phyloP scores from a whole-genome alignment of 2,797 vertebrate genomes.

The Channa striata region DNA sequence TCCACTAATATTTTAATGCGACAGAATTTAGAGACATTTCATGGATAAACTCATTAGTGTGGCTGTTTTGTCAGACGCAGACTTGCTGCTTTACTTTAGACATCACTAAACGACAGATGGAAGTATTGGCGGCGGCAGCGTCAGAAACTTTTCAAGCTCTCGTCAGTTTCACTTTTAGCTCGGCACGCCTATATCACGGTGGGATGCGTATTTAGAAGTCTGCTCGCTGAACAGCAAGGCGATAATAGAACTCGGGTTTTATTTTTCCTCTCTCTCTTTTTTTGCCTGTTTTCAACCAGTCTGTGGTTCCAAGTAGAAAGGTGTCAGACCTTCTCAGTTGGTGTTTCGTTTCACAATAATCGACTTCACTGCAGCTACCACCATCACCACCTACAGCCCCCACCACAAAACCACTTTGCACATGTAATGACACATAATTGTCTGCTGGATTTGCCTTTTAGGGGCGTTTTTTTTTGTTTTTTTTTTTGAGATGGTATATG shows the following conservation, averaged over 20 bases:
- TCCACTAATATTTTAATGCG: no score
- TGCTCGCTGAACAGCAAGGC: constrained; percentile 27
- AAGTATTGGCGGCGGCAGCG: constrained; percentile 21
- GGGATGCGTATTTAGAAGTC: constrained; percentile 19
- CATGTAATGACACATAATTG: constrained; percentile 73
- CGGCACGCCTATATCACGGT: constrained; percentile 22
- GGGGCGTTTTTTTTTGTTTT: constrained; percentile 62
- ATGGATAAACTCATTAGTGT: no score
- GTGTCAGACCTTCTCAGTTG: constrained; percentile 58
- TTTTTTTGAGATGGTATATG: constrained; percentile 65
- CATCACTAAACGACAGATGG: constrained; percentile 44
- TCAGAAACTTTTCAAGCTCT: constrained; percentile 47
- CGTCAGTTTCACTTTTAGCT: constrained; percentile 40
- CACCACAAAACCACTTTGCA: constrained; percentile 67
- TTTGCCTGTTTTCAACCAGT: constrained; percentile 35
- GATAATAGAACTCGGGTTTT: neutral
- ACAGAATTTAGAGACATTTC: no score
- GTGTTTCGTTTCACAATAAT: constrained; percentile 67
- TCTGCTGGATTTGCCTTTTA: constrained; percentile 65
- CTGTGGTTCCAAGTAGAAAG: constrained; percentile 40
- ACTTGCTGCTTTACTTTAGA: neutral
- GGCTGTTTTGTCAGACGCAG: neutral
- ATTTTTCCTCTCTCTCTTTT: neutral
- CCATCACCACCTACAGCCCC: constrained; percentile 41
- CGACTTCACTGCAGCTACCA: constrained; percentile 40